phyloP scores from a whole-genome alignment of 2,888 invertebrate species.

The Habroteleia sp. region DNA sequence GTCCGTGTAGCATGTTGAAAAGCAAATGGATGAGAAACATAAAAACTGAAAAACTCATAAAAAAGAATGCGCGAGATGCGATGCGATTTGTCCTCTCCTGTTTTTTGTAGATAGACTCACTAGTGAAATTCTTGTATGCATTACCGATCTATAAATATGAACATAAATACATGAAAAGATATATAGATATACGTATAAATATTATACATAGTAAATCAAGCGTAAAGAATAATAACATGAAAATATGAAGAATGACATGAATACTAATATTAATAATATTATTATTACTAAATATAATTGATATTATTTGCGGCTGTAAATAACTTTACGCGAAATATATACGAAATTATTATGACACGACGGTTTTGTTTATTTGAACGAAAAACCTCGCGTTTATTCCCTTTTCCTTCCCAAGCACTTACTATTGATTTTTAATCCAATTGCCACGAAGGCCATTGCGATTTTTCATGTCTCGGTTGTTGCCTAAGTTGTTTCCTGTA shows the following conservation, averaged over 20 bases:
- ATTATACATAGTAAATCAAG: constrained; percentile 73
- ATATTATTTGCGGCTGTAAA: constrained; percentile 81
- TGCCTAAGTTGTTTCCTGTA: constrained; percentile 26
- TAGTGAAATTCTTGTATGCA: constrained; percentile 77
- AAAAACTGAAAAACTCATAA: constrained; percentile 18
- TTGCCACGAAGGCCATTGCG: constrained; percentile 17
- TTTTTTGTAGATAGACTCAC: constrained; percentile 74
- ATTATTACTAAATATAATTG: constrained; percentile 67
- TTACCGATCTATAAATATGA: constrained; percentile 75
- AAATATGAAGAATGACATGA: constrained; percentile 71
- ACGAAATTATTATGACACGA: constrained; percentile 79
- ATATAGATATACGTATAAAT: constrained; percentile 70
- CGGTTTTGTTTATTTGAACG: constrained; percentile 23
- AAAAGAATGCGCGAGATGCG: constrained; percentile 6
- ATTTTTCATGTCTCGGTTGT: constrained; percentile 12
- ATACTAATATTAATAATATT: constrained; percentile 66
- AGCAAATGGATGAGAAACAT: constrained; percentile 13
- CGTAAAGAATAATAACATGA: constrained; percentile 72
- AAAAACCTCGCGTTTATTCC: not conserved
- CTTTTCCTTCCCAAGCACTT: not conserved
- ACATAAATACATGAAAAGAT: constrained; percentile 57
- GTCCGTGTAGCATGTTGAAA: constrained; percentile 8
- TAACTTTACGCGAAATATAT: constrained; percentile 81
- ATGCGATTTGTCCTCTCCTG: constrained; percentile 59
- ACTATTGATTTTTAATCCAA: constrained; percentile 23